Percentiles rank a stretch among this genome's conserved stretches.
phyloP scores from a whole-genome alignment of 2,797 vertebrate species.

The Phyllotis vaccarum region DNA sequence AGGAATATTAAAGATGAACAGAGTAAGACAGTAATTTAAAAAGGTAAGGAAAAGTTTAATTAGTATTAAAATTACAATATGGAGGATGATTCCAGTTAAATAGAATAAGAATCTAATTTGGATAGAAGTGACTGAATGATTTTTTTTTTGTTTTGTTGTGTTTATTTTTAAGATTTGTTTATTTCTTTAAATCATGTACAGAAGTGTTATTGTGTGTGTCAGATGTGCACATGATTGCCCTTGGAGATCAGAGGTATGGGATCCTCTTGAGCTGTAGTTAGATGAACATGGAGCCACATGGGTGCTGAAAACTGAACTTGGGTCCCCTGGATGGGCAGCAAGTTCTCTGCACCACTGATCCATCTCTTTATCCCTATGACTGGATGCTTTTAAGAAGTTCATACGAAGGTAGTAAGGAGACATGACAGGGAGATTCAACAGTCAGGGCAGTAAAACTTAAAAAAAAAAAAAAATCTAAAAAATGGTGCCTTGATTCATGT shows the following conservation, averaged over 20 bases:
- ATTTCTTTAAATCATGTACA: background rate
- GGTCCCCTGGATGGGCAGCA: too few relatives aligned
- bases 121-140: background rate
- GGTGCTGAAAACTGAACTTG: background rate
- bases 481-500: background rate
- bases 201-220: background rate
- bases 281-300: background rate
- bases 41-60: background rate
- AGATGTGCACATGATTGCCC: background rate
- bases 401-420: background rate
- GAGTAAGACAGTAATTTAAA: background rate
- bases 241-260: background rate
- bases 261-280: background rate
- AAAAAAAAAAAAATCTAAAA: background rate
- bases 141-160: background rate
- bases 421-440: background rate
- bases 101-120: background rate
- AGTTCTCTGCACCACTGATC: background rate
- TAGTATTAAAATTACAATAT: background rate
- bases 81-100: background rate
- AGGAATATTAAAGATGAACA: background rate
- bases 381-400: background rate
- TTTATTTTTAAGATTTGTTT: background rate
- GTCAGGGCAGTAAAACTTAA: background rate
- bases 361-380: background rate